Conservation (phyloP, 2,113 vertebrate genomes). For the Dromaius novaehollandiae region DNA sequence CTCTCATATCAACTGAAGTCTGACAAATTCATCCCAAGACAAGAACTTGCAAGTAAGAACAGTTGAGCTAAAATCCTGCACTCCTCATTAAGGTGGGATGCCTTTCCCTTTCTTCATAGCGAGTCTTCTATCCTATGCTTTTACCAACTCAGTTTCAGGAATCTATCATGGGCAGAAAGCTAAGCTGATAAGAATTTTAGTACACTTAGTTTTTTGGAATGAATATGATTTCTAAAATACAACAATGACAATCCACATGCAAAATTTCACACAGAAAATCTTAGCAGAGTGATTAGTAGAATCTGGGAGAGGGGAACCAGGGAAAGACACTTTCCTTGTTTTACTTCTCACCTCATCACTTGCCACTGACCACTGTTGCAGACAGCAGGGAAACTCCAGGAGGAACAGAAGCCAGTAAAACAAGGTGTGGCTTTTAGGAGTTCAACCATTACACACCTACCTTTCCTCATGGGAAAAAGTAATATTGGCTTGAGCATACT, state of each 20-base stretch:
- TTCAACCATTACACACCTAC: background rate
- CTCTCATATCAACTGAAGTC: slow-evolving; percentile 21
- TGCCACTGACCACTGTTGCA: no score
- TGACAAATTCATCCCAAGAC: background rate
- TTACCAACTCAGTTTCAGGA: background rate
- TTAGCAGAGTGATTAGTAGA: background rate
- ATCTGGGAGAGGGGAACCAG: background rate
- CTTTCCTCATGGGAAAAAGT: background rate
- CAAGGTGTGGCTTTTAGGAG: background rate
- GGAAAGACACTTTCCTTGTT: background rate
- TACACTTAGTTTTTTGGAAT: background rate
- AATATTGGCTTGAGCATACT: background rate
- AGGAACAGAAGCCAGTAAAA: background rate
- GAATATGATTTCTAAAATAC: background rate
- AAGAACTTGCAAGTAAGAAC: background rate
- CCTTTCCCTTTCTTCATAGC: background rate
- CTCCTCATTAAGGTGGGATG: background rate
- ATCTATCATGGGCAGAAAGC: background rate
- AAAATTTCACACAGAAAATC: background rate
- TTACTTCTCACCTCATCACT: background rate
- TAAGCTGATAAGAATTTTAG: background rate
- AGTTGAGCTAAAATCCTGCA: background rate
- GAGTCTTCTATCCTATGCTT: background rate
- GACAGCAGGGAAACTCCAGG: background rate
- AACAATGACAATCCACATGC: background rate